Conservation (phyloP, 2,113 vertebrate genomes). For the Peromyscus maniculatus region DNA sequence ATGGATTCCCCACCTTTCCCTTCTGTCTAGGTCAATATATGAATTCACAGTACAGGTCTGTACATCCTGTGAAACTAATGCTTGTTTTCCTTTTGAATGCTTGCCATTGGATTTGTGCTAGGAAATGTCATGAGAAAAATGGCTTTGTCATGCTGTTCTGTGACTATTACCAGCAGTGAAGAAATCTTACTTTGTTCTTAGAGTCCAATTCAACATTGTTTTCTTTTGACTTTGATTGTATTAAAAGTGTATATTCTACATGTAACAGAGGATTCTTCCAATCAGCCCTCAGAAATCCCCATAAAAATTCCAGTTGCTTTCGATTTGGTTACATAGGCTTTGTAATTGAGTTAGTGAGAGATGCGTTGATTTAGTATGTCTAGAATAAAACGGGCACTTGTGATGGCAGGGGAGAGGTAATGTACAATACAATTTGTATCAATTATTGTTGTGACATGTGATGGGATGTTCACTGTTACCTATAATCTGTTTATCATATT, state of each 20-base stretch:
- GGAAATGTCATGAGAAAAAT: conserved; percentile 64
- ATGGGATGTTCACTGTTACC: not conserved
- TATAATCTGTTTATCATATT: conserved; percentile 21
- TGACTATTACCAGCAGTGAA: conserved; percentile 23
- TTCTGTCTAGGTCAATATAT: not conserved
- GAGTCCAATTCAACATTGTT: conserved; percentile 9
- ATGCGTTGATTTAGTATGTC: conserved; percentile 44
- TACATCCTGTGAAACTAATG: conserved; percentile 39
- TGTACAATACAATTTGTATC: not conserved
- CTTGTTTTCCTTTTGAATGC: conserved; percentile 21
- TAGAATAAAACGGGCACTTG: not conserved
- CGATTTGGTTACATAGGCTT: conserved; percentile 55
- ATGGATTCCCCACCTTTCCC: conserved; percentile 1
- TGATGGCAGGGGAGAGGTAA: not conserved
- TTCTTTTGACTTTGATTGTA: conserved; percentile 61
- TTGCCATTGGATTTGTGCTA: not conserved
- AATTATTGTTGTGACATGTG: conserved; percentile 1
- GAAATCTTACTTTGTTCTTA: conserved; percentile 53
- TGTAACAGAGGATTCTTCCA: conserved; percentile 21
- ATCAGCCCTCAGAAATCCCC: conserved; percentile 67
- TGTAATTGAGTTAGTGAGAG: conserved; percentile 58
- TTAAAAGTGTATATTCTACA: not conserved
- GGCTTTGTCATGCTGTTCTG: conserved; percentile 40
- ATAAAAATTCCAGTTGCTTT: conserved; percentile 61
- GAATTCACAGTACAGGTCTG: not conserved